A percentile compares a stretch with the other conserved stretches of the same genome.
These are phyloP conservation scores for Chaitophorus viminalis DNA, from an alignment of 2,888 invertebrate species.

Conservation along the genomic window DNA sequence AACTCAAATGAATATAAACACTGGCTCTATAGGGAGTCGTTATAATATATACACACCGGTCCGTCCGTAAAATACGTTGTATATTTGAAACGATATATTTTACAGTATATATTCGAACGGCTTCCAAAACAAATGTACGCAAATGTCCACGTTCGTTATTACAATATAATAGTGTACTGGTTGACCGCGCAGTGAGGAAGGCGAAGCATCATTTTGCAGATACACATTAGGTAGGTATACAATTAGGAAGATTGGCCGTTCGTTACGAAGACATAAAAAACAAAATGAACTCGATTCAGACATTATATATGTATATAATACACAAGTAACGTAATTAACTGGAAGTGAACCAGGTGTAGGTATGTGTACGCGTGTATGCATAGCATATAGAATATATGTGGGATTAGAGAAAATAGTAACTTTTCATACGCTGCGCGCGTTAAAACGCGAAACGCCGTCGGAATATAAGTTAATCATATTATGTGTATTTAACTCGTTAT, in stretches of 20 bases:
- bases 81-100: no score
- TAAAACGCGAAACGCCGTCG: neutral
- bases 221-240: neutral
- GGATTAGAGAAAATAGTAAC: neutral
- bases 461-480: neutral
- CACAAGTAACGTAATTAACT: neutral
- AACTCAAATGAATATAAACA: no score
- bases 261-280: neutral
- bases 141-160: no score
- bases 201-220: neutral
- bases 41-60: no score
- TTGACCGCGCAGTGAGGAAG: neutral
- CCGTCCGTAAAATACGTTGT: no score
- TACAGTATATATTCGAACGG: no score
- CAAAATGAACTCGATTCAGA: neutral
- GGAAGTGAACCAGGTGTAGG: neutral
- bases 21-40: no score
- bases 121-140: no score
- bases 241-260: neutral
- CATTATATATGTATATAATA: no score
- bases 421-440: neutral
- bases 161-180: no score
- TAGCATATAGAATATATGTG: no score
- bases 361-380: neutral
- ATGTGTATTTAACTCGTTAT: neutral